Evolutionary conservation across 1,140 invertebrate genomes (phyloP), one percentile per base, ranked within the genome.

Genomic region (Eupristina koningsbergeri): DNA sequence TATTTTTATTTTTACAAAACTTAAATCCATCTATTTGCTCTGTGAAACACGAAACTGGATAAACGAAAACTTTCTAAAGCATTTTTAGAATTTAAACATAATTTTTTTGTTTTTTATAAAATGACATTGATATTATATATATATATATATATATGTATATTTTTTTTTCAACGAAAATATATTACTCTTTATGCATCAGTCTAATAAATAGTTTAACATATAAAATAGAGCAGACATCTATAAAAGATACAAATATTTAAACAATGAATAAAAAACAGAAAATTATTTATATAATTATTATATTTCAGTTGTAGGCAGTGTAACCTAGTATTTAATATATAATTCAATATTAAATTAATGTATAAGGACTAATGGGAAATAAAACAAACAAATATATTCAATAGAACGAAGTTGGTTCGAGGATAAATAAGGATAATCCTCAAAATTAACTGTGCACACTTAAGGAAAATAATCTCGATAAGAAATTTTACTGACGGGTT

Each of bases 401-500:
- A 74, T 47, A 45, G 15, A 17, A 8, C 1, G 0, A 71, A 80
- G 22, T 45, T 19, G 8, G 17, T 34, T 69, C 63, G 69, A 80
- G 47, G 64, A 74, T 64, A 81, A 81, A 81, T 81, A 36, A 81
- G 69, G 11, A 22, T 47, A 50, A 58, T 26, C 50, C 45, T 17
- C 34, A 53, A 74, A 81, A 81, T 81, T 81, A 41, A 81, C 50
- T 53, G 80, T 26, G 47, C 17, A 29, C 69, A 39, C 36, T 50
- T 39, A 81, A 73, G 36, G 9, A 47, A 45, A 22, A 34, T 13
- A 39, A 71, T 69, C 22, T 69, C 39, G 85, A 85, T 86, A 86
- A 86, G 83, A 80, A 86, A 85, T 86, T 84, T 73, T 41, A 83
- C 80, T 83, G 85, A 86, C 85, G 83, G 83, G 80, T 80, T 80